Conservation (phyloP, 2,888 invertebrate species). For the Prosopocoilus inquinatus region DNA sequence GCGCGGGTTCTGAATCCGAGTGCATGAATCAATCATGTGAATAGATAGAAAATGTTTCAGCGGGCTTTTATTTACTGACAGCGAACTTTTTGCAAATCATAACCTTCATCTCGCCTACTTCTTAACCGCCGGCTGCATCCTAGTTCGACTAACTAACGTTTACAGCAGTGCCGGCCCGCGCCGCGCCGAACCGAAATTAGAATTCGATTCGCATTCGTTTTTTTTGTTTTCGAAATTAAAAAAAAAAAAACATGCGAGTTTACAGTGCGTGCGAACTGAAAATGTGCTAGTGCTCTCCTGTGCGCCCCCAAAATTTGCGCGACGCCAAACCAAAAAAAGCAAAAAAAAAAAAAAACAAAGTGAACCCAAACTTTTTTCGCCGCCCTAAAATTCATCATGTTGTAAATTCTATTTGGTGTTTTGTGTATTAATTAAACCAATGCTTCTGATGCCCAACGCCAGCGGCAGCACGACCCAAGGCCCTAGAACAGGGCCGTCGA, state of each 20-base stretch:
- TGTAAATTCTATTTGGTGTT: slow-evolving; percentile 1
- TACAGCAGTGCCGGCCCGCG: neutral
- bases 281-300: too few species aligned
- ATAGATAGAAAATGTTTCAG: slow-evolving; percentile 17
- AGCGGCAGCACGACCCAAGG: slow-evolving; percentile 29
- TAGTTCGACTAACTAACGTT: slow-evolving; percentile 27
- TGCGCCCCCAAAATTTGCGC: too few species aligned
- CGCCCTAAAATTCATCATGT: neutral
- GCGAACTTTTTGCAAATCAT: slow-evolving; percentile 1
- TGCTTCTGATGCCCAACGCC: slow-evolving; percentile 37
- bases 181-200: neutral
- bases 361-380: too few species aligned
- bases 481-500: slow-evolving; percentile 30
- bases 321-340: too few species aligned
- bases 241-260: too few species aligned
- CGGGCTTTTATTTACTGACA: slow-evolving; percentile 5
- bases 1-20: slow-evolving; percentile 30
- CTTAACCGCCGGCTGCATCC: slow-evolving; percentile 16
- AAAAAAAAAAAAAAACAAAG: too few species aligned
- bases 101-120: neutral
- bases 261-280: too few species aligned
- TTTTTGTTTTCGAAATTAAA: too few species aligned
- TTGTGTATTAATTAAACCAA: slow-evolving; percentile 16
- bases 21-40: slow-evolving; percentile 33
- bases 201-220: too few species aligned